Percentiles rank a stretch among this genome's conserved stretches.
Evolutionary conservation across 2,888 invertebrate species (phyloP).

Genomic region (Cecidostiba fungosa): DNA sequence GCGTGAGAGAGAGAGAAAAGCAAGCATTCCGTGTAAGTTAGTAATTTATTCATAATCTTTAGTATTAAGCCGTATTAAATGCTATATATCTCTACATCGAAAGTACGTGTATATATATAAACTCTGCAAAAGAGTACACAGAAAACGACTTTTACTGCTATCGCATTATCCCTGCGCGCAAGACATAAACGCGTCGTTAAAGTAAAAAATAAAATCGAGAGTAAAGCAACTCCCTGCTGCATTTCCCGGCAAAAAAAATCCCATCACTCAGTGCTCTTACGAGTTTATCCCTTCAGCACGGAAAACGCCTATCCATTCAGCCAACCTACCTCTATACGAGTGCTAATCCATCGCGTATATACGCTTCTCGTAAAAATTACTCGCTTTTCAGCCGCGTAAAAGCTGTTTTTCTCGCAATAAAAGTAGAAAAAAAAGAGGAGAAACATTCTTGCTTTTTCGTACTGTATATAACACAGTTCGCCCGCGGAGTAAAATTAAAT

Average conservation of each 20-base stretch:
- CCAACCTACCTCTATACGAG: not conserved
- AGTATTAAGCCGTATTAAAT: not conserved
- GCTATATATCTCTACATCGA: not conserved
- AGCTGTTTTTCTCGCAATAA: constrained; percentile 6
- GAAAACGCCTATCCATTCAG: constrained; percentile 10
- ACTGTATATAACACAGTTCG: too few species aligned
- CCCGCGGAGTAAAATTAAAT: not conserved
- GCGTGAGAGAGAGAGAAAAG: constrained; percentile 9
- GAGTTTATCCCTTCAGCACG: not conserved
- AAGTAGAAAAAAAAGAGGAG: not conserved
- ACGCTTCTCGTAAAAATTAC: constrained; percentile 7
- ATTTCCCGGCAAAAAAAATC: not conserved
- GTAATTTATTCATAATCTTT: not conserved
- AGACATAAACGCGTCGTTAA: not conserved
- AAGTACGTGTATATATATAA: not conserved
- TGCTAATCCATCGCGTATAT: not conserved
- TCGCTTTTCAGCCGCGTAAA: not conserved
- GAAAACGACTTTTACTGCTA: not conserved
- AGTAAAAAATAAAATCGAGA: constrained; percentile 3
- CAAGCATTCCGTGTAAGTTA: constrained; percentile 38
- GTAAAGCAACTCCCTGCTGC: not conserved
- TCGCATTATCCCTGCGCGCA: not conserved
- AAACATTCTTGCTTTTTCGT: not conserved
- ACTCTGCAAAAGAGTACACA: too few species aligned
- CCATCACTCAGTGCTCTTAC: not conserved